Evolutionary conservation across 2,888 invertebrate species (phyloP).

Genomic region (Crepidodera aurea): DNA sequence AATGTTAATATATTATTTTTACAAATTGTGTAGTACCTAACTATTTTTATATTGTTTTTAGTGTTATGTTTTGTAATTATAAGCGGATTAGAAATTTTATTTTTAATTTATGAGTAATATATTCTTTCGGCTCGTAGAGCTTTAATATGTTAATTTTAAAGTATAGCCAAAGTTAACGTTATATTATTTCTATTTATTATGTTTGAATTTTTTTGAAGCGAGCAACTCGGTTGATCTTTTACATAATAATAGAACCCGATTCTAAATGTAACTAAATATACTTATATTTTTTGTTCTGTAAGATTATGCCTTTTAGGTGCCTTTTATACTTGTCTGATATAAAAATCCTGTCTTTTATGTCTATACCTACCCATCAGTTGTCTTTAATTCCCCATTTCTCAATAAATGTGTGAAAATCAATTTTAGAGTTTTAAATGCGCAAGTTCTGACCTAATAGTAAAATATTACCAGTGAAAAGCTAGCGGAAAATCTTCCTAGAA

Average conservation of each 20-base stretch:
- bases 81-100: constrained; percentile 31
- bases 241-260: constrained; percentile 16
- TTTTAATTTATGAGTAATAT: constrained; percentile 51
- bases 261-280: constrained; percentile 15
- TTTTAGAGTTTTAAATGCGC: neutral
- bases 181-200: constrained; percentile 59
- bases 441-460: too few species aligned
- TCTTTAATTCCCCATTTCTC: constrained; percentile 52
- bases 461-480: too few species aligned
- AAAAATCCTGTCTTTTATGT: constrained; percentile 32
- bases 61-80: constrained; percentile 37
- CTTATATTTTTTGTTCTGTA: constrained; percentile 21
- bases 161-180: constrained; percentile 62
- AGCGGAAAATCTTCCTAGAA: too few species aligned
- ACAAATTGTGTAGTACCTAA: constrained; percentile 37
- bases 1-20: constrained; percentile 31
- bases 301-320: constrained; percentile 41
- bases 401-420: constrained; percentile 57
- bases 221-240: constrained; percentile 31
- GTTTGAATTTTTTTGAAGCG: constrained; percentile 42
- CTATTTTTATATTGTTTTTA: constrained; percentile 37
- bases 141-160: constrained; percentile 50
- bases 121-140: constrained; percentile 51
- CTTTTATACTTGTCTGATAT: constrained; percentile 40
- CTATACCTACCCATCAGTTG: constrained; percentile 33